Evolutionary conservation across 2,797 vertebrate species (phyloP), one percentile per base, ranked within the genome.

Genomic region (Euthynnus affinis): DNA sequence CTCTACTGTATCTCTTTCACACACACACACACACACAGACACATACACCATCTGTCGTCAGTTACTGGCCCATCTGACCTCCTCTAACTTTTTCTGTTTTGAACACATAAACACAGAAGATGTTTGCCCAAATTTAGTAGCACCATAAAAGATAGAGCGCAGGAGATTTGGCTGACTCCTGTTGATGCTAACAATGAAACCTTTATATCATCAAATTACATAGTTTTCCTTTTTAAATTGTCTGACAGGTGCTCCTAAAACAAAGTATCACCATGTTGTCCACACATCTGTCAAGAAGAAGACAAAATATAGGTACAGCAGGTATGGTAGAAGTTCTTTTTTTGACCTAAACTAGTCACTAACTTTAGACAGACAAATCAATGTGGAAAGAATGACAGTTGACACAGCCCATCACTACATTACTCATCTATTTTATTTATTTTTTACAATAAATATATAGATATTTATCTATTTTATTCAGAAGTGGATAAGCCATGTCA

Each of bases 1-100:
- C 18, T 49, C 46, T 49, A 6, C 29, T 5, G 29, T 32, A 4
- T 49, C 6, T 46, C 44, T 18, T 59, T 61, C 60, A 23, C 65
- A 59, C 49, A 17, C 27, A 29, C 60, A 23, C 65, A 59, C 49
- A 17, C 27, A 29, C 68, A 55, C 80, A 65, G 71, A 74, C 82
- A 77, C 73, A 78, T 74, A 70, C 74, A 68, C 89, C 84, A 90
- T 90, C 91, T 88, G 87, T 77, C 58, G 48, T 76, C 74, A 80
- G 78, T 87, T 88, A 80, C 59, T 52, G 71, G 81, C 79, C 70
- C 74, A 80, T 89, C 80, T 91, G 87, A 90, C 76, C 84, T 74
- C 76, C 84, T 74, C 13, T 42, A 85, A 86, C 81, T 76, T 83
- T 34, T 56, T 42, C 34, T 73, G 56, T 61, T 55, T 22, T 27